Conservation (phyloP, 2,888 invertebrate species). For the Drosophila monieri region DNA sequence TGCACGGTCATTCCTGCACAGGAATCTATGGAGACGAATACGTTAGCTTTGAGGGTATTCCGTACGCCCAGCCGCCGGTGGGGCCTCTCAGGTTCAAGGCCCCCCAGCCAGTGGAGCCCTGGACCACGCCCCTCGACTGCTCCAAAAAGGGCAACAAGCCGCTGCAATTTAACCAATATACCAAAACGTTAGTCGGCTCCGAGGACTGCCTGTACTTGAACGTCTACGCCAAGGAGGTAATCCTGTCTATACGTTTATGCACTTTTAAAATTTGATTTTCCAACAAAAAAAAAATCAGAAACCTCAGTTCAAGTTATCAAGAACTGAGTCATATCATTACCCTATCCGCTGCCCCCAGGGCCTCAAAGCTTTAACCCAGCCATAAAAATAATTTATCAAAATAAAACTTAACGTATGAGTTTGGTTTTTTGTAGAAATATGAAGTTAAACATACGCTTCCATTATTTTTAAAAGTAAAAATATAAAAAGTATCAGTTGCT, state of each 20-base stretch:
- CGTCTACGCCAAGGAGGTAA: constrained; percentile 81
- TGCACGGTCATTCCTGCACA: constrained; percentile 69
- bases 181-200: constrained; percentile 81
- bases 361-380: not conserved
- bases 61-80: constrained; percentile 84
- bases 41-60: constrained; percentile 77
- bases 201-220: constrained; percentile 86
- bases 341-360: not conserved
- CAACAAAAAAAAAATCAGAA: not conserved
- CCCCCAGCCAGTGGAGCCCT: constrained; percentile 82
- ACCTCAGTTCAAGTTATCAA: not conserved
- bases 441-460: no score
- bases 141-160: constrained; percentile 78
- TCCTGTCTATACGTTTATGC: not conserved
- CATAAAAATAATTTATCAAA: not conserved
- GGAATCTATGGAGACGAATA: constrained; percentile 67
- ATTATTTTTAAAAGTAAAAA: no score
- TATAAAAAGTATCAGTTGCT: no score
- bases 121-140: constrained; percentile 83
- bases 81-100: constrained; percentile 79
- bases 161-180: constrained; percentile 77
- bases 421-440: no score
- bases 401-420: not conserved
- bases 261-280: no score
- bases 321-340: not conserved